Conservation (phyloP, 2,113 vertebrate species). For the Pelusios castaneus region DNA sequence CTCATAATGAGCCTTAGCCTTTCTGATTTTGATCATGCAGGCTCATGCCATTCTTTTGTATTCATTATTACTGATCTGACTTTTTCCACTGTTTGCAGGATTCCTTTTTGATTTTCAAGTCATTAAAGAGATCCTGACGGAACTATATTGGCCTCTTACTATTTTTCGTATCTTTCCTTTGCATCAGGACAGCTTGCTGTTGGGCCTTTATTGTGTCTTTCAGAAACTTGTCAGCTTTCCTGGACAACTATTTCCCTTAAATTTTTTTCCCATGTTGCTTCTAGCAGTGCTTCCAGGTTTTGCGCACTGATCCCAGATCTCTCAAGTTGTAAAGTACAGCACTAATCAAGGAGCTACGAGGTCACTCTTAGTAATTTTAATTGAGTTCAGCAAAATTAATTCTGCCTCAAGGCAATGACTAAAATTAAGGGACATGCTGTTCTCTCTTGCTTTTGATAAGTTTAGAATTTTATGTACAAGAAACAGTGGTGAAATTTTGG, state of each 20-base stretch:
- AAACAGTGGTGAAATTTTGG: not conserved
- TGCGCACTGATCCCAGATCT: not conserved
- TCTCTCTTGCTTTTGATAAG: not conserved
- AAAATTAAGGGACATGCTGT: not conserved
- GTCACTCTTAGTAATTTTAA: not conserved
- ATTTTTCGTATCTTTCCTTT: not conserved
- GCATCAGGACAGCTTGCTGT: not conserved
- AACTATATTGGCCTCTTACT: not conserved
- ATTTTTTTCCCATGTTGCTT: not conserved
- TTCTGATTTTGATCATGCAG: not conserved
- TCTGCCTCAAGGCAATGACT: not conserved
- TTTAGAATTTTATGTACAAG: not conserved
- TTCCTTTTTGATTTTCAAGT: not conserved
- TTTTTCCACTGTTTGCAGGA: not conserved
- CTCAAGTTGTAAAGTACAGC: not conserved
- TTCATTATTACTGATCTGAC: not conserved
- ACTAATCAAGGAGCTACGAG: not conserved
- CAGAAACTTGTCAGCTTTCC: not conserved
- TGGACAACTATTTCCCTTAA: not conserved
- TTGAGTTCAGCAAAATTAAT: not conserved
- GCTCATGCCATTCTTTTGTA: not conserved
- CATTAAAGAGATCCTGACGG: not conserved
- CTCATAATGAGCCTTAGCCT: not conserved
- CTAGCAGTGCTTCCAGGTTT: not conserved
- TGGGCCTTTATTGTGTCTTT: not conserved